Base-by-base conservation (phyloP, 2,113 vertebrate genomes). In the Oenanthe oenanthe region DNA sequence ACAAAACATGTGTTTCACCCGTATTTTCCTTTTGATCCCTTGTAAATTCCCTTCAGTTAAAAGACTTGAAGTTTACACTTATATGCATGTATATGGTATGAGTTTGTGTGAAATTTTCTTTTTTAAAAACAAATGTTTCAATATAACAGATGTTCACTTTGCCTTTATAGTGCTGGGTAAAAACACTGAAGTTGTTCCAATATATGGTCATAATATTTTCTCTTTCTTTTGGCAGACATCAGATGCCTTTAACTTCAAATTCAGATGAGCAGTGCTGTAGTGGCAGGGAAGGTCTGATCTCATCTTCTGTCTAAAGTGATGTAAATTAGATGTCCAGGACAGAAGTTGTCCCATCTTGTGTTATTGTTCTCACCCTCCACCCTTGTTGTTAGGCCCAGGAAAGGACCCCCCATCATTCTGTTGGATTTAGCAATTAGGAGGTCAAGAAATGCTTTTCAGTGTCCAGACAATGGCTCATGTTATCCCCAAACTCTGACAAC, bases 81-180 rank as follows among this genome's bases (percentile, higher is more conserved):
- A 50, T 10, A 66, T 40, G 24, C 51, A 71, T 32, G 36, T 70
- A 71, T 47, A 56, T 13, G 8, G 42, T 26, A 83, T n/a, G 17
- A 87, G 14, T 36, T 63, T 60, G 11, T 48, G 70, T 36, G 43
- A 85, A 45, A 25, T 67, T 54, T 76, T 68, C 29, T 83, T 89
- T 88, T 81, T 54, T 67, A 71, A 86, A 86, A 87, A 54, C 15
- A 38, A 71, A 79, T 2, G 3, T 79, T 92, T 71, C 51, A 91
- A 74, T 60, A 56, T 63, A 84, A 91, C 77, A 95, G 77, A 89
- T 89, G 73, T 87, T 95, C 61, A 16, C 36, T 93, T 83, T 89
- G 77, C 25, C 73, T 91, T 86, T 60, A 65, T 13, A 67, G 43
- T 63, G 38, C 61, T 68, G 61, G 42, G 48, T 84, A 71, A 84